Conservation (phyloP, 2,113 vertebrate species). For the Tricholaema leucomelas region DNA sequence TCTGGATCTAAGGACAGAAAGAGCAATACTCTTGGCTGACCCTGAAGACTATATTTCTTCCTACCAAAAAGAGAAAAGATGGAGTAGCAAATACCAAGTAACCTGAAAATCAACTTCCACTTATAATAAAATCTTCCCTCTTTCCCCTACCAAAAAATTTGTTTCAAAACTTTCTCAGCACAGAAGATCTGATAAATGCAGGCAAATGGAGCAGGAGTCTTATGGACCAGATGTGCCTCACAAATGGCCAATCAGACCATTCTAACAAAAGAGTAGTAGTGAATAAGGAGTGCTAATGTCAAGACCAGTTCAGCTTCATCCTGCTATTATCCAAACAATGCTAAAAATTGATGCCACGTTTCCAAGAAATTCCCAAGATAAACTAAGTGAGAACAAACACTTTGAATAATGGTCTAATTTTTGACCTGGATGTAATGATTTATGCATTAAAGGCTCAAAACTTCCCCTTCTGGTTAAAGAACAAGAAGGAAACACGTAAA, state of each 20-base stretch:
- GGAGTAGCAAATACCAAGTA: background rate
- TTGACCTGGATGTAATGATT: slow-evolving; percentile 24
- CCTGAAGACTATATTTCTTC: background rate
- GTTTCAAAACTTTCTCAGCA: background rate
- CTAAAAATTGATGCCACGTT: background rate
- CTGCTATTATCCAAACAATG: background rate
- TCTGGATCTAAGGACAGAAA: background rate
- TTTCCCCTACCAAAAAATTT: background rate
- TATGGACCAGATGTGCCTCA: background rate
- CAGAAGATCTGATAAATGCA: background rate
- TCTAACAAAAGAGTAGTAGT: background rate
- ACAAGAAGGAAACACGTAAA: slow-evolving; percentile 29
- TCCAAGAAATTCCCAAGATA: background rate
- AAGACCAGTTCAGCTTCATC: background rate
- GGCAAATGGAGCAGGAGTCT: background rate
- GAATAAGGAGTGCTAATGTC: background rate
- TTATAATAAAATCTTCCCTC: background rate
- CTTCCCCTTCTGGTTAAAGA: slow-evolving; percentile 21
- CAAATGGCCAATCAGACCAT: background rate
- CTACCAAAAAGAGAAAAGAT: background rate
- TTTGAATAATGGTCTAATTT: slow-evolving; percentile 11
- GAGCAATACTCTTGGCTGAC: background rate
- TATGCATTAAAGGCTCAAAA: background rate
- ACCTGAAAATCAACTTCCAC: background rate
- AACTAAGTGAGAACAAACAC: background rate